Base-by-base conservation (phyloP, 2,888 invertebrate species). In the Cataglyphis cursor region DNA sequence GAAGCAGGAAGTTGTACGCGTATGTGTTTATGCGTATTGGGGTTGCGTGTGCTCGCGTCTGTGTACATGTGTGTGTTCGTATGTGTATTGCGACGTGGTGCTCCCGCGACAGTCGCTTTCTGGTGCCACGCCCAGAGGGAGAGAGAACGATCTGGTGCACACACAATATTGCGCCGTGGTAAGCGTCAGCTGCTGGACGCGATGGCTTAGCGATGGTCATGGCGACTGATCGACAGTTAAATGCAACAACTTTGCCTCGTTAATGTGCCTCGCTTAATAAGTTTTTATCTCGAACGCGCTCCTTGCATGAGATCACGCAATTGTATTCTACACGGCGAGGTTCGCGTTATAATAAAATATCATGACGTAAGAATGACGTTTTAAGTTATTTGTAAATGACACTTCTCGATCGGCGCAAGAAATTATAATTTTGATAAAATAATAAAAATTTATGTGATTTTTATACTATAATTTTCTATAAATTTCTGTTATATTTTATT, bases 51-150 rank as follows among this genome's bases (percentile, higher is more conserved):
- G 48, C 35, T 12, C 21, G 48, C 0, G 31, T 61, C 10, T 31
- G 31, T 61, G 21, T 15, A 10, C 51, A 24, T 51, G 21, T 38
- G n/a, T 62, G 12, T 12, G 41, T 41, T 3, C 4, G 44, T 48
- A 0, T 51, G 31, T 68, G 31, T 68, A 31, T 68, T 65, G 59
- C 72, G 59, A 72, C 35, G 31, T 83, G 83, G 84, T 85, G 84
- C 86, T 85, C 88, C 87, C 88, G 73, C 82, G 84, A 81, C 83
- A 82, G 83, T 83, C 85, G 86, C 88, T 89, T 90, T 83, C 81
- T 82, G 62, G 78, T 87, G 90, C 90, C 89, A 90, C 90, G 87
- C 90, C 89, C 89, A 86, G 88, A 86, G 68, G 61, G 21, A 70
- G 44, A 74, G 74, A 74, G 62, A 74, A 38, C 76, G 76, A 72